Conservation (phyloP, 2,888 invertebrate species). For the Hartigia nigra region DNA sequence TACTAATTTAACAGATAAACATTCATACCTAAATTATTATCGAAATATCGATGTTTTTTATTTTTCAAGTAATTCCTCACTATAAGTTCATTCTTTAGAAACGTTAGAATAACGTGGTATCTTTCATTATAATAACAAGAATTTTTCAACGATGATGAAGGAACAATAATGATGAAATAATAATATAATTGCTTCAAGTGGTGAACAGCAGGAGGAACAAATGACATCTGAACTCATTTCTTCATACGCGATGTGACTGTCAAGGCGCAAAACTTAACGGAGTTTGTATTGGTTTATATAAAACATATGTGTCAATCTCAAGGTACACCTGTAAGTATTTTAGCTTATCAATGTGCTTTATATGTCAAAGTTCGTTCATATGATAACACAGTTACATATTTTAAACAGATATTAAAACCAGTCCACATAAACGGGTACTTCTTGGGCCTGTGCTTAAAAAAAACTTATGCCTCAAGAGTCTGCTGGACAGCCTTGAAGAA, state of each 20-base stretch:
- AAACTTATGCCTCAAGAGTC: not conserved
- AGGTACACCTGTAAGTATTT: not conserved
- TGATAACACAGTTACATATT: slow-evolving; percentile 20
- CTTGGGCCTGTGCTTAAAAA: not conserved
- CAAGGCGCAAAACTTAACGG: not conserved
- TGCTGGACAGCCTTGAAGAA: not conserved
- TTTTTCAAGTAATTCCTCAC: not conserved
- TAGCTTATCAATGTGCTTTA: not conserved
- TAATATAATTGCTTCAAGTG: not conserved
- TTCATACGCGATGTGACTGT: not conserved
- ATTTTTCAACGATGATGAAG: not conserved
- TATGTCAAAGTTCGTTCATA: slow-evolving; percentile 9
- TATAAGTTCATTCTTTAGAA: not conserved
- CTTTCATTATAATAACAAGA: not conserved
- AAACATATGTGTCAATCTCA: not conserved
- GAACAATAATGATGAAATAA: not conserved
- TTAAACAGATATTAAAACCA: not conserved
- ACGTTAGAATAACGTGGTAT: not conserved
- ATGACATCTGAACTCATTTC: not conserved
- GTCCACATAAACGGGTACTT: not conserved
- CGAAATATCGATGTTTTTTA: not conserved
- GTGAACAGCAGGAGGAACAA: not conserved
- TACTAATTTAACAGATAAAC: not conserved
- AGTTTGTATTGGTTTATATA: not conserved
- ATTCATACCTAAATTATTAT: not conserved